phyloP scores from a whole-genome alignment of 2,888 invertebrate species.

The Philonicus albiceps region DNA sequence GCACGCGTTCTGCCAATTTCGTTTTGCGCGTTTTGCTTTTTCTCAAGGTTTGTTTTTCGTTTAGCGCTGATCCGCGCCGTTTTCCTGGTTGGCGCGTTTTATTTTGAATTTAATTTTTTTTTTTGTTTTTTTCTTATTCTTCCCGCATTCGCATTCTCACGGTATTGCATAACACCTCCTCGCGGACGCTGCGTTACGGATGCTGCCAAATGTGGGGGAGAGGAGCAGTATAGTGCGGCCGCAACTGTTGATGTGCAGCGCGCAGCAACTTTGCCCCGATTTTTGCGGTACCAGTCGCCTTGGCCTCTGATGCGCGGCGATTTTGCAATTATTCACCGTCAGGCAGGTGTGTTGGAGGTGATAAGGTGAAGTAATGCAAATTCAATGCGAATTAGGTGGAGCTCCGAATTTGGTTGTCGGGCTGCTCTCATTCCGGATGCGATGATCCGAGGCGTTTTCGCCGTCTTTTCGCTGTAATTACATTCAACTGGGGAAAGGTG shows the following conservation, averaged over 20 bases:
- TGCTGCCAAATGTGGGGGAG: not conserved
- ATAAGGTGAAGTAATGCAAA: not conserved
- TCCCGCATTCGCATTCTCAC: conserved; percentile 32
- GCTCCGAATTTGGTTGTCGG: not conserved
- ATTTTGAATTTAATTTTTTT: not conserved
- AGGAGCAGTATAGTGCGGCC: not conserved
- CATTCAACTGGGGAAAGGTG: not conserved
- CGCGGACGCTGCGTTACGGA: not conserved
- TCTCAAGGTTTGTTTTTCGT: not conserved
- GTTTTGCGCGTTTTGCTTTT: conserved; percentile 2
- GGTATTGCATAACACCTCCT: conserved; percentile 27
- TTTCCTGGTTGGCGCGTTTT: conserved; percentile 28
- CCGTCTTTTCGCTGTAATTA: not conserved
- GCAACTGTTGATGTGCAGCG: not conserved
- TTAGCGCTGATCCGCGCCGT: not conserved
- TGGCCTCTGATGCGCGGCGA: not conserved
- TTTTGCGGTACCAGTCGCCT: not conserved
- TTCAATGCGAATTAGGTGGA: not conserved
- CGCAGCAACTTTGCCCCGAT: not conserved
- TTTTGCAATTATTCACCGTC: not conserved
- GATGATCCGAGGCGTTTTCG: not conserved
- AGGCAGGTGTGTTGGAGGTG: not conserved
- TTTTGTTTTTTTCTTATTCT: not conserved
- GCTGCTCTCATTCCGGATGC: not conserved
- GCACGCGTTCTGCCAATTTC: not conserved